These are phyloP conservation scores for Peromyscus eremicus DNA, from an alignment of 2,797 vertebrate genomes.

Conservation along the genomic window DNA sequence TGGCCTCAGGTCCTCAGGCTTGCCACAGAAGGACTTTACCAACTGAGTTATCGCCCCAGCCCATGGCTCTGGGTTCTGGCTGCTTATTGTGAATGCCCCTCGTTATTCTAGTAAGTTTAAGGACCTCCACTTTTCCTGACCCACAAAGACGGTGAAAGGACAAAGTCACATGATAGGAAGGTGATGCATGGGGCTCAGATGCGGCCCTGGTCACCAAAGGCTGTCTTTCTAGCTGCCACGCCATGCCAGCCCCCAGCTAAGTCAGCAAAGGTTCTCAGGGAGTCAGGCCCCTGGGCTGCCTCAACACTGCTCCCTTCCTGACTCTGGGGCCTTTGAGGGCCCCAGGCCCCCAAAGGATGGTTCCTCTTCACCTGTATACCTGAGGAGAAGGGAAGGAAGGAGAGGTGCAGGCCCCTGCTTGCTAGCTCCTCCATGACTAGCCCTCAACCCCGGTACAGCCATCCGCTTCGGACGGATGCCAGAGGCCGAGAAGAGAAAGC, in stretches of 20 bases:
- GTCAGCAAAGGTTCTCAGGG: not conserved
- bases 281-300: not conserved
- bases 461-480: constrained; percentile 99
- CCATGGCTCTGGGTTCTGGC: not conserved
- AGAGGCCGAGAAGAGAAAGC: constrained; percentile 97
- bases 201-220: not conserved
- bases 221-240: accelerated
- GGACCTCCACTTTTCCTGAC: not conserved
- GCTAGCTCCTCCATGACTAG: not conserved
- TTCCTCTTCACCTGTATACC: not conserved
- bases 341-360: not conserved
- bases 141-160: not conserved
- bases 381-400: not conserved
- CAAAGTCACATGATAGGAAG: not conserved
- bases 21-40: not conserved
- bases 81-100: not conserved
- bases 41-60: too few species aligned
- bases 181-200: not conserved
- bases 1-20: not conserved
- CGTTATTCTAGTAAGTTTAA: not conserved
- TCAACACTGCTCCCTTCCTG: not conserved
- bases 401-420: not conserved
- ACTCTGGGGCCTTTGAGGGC: not conserved
- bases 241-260: not conserved
- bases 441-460: constrained; percentile 85